Conservation (phyloP, 1,140 invertebrate species). For the Rhopalosiphum maidis region DNA sequence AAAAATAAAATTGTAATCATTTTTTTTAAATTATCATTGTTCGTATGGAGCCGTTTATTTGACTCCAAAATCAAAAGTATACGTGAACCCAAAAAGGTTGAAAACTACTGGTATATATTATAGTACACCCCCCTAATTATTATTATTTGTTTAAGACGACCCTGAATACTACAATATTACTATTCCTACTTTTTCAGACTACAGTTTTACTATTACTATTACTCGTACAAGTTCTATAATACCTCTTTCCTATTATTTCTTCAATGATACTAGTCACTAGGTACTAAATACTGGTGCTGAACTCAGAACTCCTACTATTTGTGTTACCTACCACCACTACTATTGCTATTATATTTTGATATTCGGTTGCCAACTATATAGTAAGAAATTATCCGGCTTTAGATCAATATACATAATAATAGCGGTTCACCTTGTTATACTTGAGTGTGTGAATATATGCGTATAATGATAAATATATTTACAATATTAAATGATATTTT, state of each 20-base stretch:
- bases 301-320: neutral
- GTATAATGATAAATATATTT: neutral
- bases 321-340: neutral
- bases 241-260: neutral
- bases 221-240: neutral
- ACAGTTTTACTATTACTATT: too few species aligned
- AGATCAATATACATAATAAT: neutral
- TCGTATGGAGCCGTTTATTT: too few species aligned
- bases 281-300: neutral
- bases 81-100: too few species aligned
- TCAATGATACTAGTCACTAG: neutral
- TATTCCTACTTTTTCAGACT: neutral
- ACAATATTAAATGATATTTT: neutral
- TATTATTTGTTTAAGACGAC: neutral
- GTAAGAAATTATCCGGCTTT: neutral
- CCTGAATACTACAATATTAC: neutral
- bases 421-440: constrained; percentile 23
- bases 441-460: neutral
- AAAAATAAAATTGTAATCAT: too few species aligned
- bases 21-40: too few species aligned
- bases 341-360: neutral
- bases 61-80: too few species aligned
- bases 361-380: neutral
- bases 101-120: too few species aligned
- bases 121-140: neutral